Percentiles rank a stretch among this genome's conserved stretches.
phyloP scores from a whole-genome alignment of 2,113 vertebrate genomes.

The Atractosteus spatula region DNA sequence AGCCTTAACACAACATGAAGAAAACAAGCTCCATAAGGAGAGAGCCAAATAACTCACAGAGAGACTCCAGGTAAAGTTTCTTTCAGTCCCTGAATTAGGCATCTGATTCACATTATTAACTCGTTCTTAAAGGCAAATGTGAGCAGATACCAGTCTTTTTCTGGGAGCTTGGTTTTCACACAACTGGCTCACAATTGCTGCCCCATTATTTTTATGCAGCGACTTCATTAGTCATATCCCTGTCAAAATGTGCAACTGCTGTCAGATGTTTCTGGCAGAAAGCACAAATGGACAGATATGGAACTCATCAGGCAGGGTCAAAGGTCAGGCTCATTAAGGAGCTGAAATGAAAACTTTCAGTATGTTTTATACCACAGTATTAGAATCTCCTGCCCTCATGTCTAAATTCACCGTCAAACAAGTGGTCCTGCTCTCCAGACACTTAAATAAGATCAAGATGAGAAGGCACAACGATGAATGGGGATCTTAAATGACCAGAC shows the following conservation, averaged over 20 bases:
- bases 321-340: constrained; percentile 98
- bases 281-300: constrained; percentile 91
- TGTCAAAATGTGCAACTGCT: constrained; percentile 86
- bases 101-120: constrained; percentile 82
- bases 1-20: constrained; percentile 68
- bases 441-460: constrained; percentile 81
- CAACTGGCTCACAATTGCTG: constrained; percentile 78
- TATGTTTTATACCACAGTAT: constrained; percentile 84
- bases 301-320: constrained; percentile 95
- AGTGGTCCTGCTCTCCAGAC: constrained; percentile 73
- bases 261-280: constrained; percentile 75
- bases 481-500: constrained; percentile 68
- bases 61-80: constrained; percentile 69
- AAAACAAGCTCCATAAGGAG: constrained; percentile 60
- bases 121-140: constrained; percentile 80
- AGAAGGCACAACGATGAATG: constrained; percentile 73
- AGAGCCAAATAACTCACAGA: constrained; percentile 78
- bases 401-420: constrained; percentile 54
- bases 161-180: constrained; percentile 71
- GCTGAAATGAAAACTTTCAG: constrained; percentile 95
- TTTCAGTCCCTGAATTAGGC: constrained; percentile 58
- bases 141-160: constrained; percentile 79
- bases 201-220: constrained; percentile 93
- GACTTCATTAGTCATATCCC: constrained; percentile 98
- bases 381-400: constrained; percentile 65